These are phyloP conservation scores for Bombus haemorrhoidalis DNA, from an alignment of 1,140 invertebrate species.

Conservation along the genomic window DNA sequence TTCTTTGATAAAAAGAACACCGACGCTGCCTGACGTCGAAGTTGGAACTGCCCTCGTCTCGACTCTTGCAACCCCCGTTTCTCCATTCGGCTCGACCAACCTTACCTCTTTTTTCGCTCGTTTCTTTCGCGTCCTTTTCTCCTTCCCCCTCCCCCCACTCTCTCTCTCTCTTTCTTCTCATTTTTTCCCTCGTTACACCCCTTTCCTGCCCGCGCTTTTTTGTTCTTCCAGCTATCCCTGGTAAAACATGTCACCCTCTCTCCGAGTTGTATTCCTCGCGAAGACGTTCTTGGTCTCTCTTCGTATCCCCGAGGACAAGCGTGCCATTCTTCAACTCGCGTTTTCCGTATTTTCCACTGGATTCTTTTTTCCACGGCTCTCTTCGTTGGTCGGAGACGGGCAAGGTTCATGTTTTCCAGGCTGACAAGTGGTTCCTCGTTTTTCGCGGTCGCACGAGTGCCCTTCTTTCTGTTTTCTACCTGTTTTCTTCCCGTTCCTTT, in stretches of 20 bases:
- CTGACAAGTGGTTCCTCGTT: conserved; percentile 16
- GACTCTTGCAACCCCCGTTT: not conserved
- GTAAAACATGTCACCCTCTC: not conserved
- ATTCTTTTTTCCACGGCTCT: not conserved
- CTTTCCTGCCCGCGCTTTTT: not conserved
- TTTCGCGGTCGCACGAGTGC: conserved; percentile 1
- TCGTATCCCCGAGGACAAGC: conserved; percentile 5
- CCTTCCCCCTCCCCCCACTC: too few relatives aligned
- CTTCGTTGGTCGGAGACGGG: not conserved
- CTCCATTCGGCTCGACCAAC: not conserved
- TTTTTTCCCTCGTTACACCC: too few relatives aligned
- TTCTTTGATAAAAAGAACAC: not conserved
- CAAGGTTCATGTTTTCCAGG: not conserved
- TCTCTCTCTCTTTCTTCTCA: not conserved
- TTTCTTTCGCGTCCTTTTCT: not conserved
- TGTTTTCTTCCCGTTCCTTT: not conserved
- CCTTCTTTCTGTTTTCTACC: not conserved
- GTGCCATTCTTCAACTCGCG: not conserved
- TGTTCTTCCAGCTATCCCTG: not conserved
- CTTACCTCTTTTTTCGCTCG: not conserved
- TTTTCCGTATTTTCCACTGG: not conserved
- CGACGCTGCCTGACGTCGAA: not conserved
- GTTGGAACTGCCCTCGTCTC: not conserved
- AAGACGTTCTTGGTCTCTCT: not conserved
- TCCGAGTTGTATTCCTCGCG: not conserved